phyloP scores from a whole-genome alignment of 23 tunicate genomes.

The Clavelina lepadiformis region DNA sequence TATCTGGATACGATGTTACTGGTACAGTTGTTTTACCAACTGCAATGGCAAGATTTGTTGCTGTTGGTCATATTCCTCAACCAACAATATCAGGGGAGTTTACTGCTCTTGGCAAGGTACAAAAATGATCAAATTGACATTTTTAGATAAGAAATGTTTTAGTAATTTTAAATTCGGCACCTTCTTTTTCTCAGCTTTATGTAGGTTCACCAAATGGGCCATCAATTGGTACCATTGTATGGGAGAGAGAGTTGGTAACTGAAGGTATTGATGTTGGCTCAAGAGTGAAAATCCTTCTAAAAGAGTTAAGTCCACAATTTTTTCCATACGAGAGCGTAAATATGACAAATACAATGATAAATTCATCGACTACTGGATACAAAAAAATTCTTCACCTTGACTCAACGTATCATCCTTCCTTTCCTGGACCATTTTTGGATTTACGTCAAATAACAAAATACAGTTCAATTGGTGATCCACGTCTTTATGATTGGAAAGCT shows the following conservation, averaged over 20 bases:
- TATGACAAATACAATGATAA: slow-evolving; percentile 5
- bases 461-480: not conserved
- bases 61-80: slow-evolving; percentile 1
- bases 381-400: slow-evolving; percentile 1
- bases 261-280: not conserved
- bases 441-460: slow-evolving; percentile 14
- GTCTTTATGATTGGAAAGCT: slow-evolving; percentile 17
- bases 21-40: not conserved
- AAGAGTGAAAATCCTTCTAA: not conserved
- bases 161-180: not conserved
- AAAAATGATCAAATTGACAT: not conserved
- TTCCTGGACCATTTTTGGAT: slow-evolving; percentile 15
- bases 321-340: not conserved
- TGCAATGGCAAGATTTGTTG: not conserved
- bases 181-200: not conserved
- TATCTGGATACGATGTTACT: not conserved
- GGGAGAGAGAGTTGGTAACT: not conserved
- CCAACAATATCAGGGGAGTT: not conserved
- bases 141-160: not conserved
- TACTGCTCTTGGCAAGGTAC: slow-evolving; percentile 18
- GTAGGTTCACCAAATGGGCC: not conserved
- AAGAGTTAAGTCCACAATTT: not conserved
- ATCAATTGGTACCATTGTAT: not conserved
- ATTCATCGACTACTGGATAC: slow-evolving; percentile 5
- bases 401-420: not conserved